Base-by-base conservation (phyloP, 2,888 invertebrate species). In the Drosophila lutescens region DNA sequence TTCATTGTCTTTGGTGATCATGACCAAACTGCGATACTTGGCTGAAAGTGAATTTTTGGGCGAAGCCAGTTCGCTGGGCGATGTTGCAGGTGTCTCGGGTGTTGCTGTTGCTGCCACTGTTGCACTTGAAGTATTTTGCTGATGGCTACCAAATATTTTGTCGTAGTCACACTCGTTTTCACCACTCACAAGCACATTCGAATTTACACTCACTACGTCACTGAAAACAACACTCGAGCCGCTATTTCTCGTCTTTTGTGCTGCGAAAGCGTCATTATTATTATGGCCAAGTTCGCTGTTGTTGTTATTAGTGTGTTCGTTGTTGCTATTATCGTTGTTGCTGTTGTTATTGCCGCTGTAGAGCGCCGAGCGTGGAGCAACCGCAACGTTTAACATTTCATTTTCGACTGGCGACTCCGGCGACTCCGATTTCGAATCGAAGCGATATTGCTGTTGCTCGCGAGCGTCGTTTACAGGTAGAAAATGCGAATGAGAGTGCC, bases 21-120 rank as follows among this genome's bases (percentile, higher is more conserved):
- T 96, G 92, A 97, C 96, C 94, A 97, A 95, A 94, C 97, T 97
- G 90, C 96, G 96, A 92, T 96, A 97, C 91, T 96, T 95, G 92
- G 95, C 94, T 91, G 94, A 91, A 77, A 91, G 86, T 67, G 91
- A 91, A 76, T 86, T 87, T 65, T 87, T 91, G 58, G 86, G 80
- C 56, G 86, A 83, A 78, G 69, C 59, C 51, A 49, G 56, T 30
- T 51, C 36, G 41, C 40, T 40, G 17, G 57, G 32, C 26, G 55
- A 8, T 55, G 55, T 36, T 70, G 69, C 9, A 9, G 41, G 47
- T 62, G 65, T 17, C 13, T 17, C 49, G 50, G 72, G 43, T 63
- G 55, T 55, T 65, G 63, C 30, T 59, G 70, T 13, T 63, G 63
- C 44, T 57, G 59, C 26, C 67, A 10, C 32, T 75, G 43, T 6